Conservation (phyloP, 2,797 vertebrate genomes). For the Triplophysa bombifrons region DNA sequence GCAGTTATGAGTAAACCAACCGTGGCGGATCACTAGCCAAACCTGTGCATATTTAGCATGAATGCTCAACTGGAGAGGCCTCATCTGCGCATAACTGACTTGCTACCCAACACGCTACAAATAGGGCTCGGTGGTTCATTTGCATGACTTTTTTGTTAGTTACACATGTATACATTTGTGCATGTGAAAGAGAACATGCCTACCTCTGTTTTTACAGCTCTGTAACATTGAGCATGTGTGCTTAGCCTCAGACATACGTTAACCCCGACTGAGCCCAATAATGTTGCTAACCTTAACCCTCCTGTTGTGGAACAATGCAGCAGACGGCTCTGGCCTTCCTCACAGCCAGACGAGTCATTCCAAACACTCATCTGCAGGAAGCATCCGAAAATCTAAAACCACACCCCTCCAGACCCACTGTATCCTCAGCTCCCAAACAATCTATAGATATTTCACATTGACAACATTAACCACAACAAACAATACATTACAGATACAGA, state of each 20-base stretch:
- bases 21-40: too few species aligned
- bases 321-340: slow-evolving; percentile 55
- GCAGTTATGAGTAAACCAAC: too few species aligned
- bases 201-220: slow-evolving; percentile 17
- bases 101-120: too few species aligned
- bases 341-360: slow-evolving; percentile 50
- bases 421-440: slow-evolving; percentile 42
- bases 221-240: slow-evolving; percentile 5
- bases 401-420: slow-evolving; percentile 14
- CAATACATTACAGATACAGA: slow-evolving; percentile 23
- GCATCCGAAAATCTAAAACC: slow-evolving; percentile 9
- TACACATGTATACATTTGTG: slow-evolving; percentile 17
- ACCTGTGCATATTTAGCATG: too few species aligned
- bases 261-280: slow-evolving; percentile 33
- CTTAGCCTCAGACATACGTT: neutral
- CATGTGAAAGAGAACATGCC: slow-evolving; percentile 16
- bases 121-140: too few species aligned
- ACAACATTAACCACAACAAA: slow-evolving; percentile 29
- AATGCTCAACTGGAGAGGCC: too few species aligned
- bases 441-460: slow-evolving; percentile 40
- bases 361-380: slow-evolving; percentile 59
- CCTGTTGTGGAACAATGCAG: slow-evolving; percentile 37
- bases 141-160: neutral
- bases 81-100: too few species aligned
- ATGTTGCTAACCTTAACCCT: slow-evolving; percentile 47